Percentiles rank a stretch among this genome's conserved stretches.
Evolutionary conservation across 2,888 invertebrate genomes (phyloP).

Genomic region (Prenolepis imparis): DNA sequence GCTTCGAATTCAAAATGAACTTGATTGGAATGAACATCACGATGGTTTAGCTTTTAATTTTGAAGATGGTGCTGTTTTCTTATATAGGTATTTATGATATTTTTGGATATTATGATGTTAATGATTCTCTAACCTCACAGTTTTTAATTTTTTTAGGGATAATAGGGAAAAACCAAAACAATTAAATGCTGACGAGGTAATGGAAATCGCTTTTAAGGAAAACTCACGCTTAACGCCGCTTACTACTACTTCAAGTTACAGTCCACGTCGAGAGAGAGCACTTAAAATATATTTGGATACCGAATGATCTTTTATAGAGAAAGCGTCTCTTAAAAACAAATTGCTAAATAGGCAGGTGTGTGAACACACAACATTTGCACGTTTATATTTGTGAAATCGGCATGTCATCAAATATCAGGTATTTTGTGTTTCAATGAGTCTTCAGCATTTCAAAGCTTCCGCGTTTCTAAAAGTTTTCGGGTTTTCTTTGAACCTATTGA

Average conservation of each 20-base stretch:
- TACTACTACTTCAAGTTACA: conserved; percentile 83
- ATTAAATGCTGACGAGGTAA: conserved; percentile 88
- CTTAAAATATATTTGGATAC: conserved; percentile 91
- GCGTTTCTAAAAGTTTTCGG: conserved; percentile 51
- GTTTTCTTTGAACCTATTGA: conserved; percentile 48
- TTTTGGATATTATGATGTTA: neutral
- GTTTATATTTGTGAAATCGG: conserved; percentile 61
- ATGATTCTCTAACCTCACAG: neutral
- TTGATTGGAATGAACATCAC: conserved; percentile 89
- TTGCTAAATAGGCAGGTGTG: conserved; percentile 62
- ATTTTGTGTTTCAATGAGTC: conserved; percentile 69
- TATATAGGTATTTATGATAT: conserved; percentile 88
- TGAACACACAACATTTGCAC: conserved; percentile 66
- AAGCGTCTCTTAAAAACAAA: conserved; percentile 62
- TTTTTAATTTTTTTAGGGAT: conserved; percentile 87
- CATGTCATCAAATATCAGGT: conserved; percentile 65
- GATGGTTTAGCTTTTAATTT: conserved; percentile 88
- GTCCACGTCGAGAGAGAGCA: conserved; percentile 90
- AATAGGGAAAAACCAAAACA: conserved; percentile 88
- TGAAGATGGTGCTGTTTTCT: conserved; percentile 89
- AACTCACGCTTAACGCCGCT: conserved; percentile 84
- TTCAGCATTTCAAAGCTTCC: conserved; percentile 69
- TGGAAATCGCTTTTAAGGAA: conserved; percentile 89
- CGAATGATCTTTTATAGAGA: conserved; percentile 78
- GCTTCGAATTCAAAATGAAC: conserved; percentile 88